Percentiles rank a stretch among this genome's conserved stretches.
phyloP scores from a whole-genome alignment of 2,888 invertebrate species.

The Formica aserva region DNA sequence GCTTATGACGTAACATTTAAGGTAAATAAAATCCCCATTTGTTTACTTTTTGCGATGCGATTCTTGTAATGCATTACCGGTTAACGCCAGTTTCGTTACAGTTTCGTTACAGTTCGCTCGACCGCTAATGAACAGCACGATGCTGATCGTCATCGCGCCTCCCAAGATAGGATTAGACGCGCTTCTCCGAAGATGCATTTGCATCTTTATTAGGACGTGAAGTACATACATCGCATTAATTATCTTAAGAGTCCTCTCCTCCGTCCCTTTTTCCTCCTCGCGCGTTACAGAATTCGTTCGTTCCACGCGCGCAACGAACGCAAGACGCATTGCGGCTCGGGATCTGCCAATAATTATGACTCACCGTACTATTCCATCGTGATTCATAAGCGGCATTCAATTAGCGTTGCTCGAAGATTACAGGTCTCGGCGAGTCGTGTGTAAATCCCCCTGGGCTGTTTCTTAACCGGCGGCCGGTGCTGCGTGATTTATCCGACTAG shows the following conservation, averaged over 20 bases:
- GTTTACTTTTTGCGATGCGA: neutral
- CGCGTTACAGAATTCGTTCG: constrained; percentile 61
- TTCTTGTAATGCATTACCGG: neutral
- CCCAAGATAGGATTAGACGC: neutral
- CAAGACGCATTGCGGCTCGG: constrained; percentile 54
- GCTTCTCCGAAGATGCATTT: constrained; percentile 23
- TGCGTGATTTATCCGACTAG: constrained; percentile 59
- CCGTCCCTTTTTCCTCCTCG: constrained; percentile 16
- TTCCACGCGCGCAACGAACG: constrained; percentile 33
- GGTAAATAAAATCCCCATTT: neutral
- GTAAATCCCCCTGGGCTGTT: constrained; percentile 63
- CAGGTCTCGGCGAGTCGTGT: constrained; percentile 67
- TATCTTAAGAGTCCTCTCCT: neutral
- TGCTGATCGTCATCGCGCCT: neutral
- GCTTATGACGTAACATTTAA: neutral
- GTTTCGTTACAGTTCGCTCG: no score
- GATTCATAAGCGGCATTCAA: constrained; percentile 81
- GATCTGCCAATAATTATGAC: constrained; percentile 80
- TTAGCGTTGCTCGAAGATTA: constrained; percentile 80
- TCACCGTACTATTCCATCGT: constrained; percentile 71
- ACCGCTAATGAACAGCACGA: neutral
- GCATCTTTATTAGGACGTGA: constrained; percentile 31
- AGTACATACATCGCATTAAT: constrained; percentile 3
- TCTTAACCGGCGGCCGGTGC: constrained; percentile 40
- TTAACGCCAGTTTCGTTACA: constrained; percentile 1